Evolutionary conservation across 2,888 invertebrate genomes (phyloP), one percentile per base, ranked within the genome.

Genomic region (Plusia festucae): DNA sequence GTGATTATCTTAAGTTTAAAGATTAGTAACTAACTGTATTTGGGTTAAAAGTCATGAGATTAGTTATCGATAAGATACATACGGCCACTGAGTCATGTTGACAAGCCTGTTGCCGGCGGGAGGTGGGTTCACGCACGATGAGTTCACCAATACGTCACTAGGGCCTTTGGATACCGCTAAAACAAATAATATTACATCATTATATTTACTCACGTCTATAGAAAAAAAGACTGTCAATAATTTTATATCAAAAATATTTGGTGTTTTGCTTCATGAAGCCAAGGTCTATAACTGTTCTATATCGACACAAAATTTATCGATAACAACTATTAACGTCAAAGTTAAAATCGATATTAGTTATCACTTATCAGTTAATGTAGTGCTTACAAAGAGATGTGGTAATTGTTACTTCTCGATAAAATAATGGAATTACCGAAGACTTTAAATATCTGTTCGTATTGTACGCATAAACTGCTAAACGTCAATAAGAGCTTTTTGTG

Each of bases 11-110:
- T n/a, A n/a, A n/a, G n/a, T n/a, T n/a, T n/a, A n/a, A n/a, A n/a
- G n/a, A n/a, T n/a, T n/a, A n/a, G n/a, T n/a, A n/a, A n/a, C n/a
- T n/a, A n/a, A n/a, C n/a, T n/a, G n/a, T n/a, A n/a, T 44, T 44
- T 1, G 9, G 18, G 20, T 20, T 32, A 24, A n/a, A 30, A 30
- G 13, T 44, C 20, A 65, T 11, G 54, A n/a, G 51, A 53, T 49
- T 53, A 54, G 49, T 46, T 60, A 24, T 20, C 1, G 55, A 53
- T 24, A 65, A 58, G 32, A 72, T 74, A 93, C 95, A 88, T 81
- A 95, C 95, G 93, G 93, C 88, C 89, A 91, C 77, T 94, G 93
- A 61, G 92, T 87, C 92, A 93, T 94, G 83, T 93, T 94, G 85
- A 90, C 87, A 56, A 94, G 93, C 75, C 94, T 87, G 85, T 82